phyloP scores from a whole-genome alignment of 1,140 invertebrate genomes.

The Ephestia elutella region DNA sequence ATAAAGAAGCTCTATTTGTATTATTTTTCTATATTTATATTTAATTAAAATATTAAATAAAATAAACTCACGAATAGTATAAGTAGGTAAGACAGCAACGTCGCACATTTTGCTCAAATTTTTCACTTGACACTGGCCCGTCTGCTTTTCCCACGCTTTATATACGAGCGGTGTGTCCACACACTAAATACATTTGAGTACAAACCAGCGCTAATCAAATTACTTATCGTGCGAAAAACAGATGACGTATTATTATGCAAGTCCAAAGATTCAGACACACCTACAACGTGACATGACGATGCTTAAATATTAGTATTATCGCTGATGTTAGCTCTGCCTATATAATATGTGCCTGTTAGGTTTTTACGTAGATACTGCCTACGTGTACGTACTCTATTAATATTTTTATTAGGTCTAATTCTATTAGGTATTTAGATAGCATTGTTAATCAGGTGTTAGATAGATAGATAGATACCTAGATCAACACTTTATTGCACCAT shows the following conservation, averaged over 20 bases:
- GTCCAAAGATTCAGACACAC: background rate
- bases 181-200: background rate
- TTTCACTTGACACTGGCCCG: background rate
- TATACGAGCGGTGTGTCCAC: background rate
- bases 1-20: background rate
- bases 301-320: background rate
- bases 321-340: background rate
- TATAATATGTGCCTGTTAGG: background rate
- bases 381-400: background rate
- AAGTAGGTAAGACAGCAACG: background rate
- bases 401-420: no score
- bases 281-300: background rate
- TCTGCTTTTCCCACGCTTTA: background rate
- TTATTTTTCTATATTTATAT: no score
- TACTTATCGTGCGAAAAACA: background rate
- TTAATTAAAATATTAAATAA: no score
- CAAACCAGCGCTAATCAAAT: background rate
- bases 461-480: no score
- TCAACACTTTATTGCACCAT: no score
- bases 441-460: no score
- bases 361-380: background rate
- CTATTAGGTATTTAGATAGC: no score
- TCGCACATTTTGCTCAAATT: background rate
- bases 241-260: background rate
- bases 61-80: background rate